Evolutionary conservation across 1,140 invertebrate species (phyloP).

Genomic region (Neodiprion fabricii): DNA sequence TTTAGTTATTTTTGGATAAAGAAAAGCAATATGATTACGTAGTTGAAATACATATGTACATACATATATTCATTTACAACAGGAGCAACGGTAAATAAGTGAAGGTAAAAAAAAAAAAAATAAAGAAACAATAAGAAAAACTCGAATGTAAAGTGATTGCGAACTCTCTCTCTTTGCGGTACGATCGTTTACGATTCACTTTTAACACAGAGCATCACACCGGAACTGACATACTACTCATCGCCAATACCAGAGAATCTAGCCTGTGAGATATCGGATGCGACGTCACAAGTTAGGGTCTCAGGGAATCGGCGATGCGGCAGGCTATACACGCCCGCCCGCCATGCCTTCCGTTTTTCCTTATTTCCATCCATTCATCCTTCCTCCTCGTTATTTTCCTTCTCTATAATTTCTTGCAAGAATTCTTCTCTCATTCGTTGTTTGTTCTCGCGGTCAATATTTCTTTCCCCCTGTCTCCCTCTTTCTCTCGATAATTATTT

Average conservation of each 20-base stretch:
- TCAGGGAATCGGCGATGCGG: constrained; percentile 74
- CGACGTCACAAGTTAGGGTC: constrained; percentile 78
- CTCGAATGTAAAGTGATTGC: too few relatives aligned
- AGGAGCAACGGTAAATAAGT: too few relatives aligned
- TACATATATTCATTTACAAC: too few relatives aligned
- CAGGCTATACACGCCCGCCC: constrained; percentile 57
- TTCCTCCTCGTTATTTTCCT: constrained; percentile 23
- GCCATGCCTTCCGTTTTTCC: constrained; percentile 42
- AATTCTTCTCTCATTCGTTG: not conserved
- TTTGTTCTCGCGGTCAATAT: not conserved
- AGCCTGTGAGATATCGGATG: constrained; percentile 72
- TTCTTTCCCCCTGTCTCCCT: not conserved
- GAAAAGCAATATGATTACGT: too few relatives aligned
- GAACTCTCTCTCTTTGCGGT: too few relatives aligned
- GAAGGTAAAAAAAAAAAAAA: too few relatives aligned
- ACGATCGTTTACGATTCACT: too few relatives aligned
- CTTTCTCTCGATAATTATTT: not conserved
- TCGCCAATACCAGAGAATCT: constrained; percentile 75
- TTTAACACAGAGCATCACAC: too few relatives aligned
- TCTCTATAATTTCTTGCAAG: constrained; percentile 21
- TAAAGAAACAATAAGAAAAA: too few relatives aligned
- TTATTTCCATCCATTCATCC: constrained; percentile 28
- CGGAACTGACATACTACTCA: constrained; percentile 23
- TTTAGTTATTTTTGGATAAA: too few relatives aligned
- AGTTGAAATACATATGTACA: too few relatives aligned